Base-by-base conservation (phyloP, 2,888 invertebrate species). In the Cylloceria caligata region DNA sequence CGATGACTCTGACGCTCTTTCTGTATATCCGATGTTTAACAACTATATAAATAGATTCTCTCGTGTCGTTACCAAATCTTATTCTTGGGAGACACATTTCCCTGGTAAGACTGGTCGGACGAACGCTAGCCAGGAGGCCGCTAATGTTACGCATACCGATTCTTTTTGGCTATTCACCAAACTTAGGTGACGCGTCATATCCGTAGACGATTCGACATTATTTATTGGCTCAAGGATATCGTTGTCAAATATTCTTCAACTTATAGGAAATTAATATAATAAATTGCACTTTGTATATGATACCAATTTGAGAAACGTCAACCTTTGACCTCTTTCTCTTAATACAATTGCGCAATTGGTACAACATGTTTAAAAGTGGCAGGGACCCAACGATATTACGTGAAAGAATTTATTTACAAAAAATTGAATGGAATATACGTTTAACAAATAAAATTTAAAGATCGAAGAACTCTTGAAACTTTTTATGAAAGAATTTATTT, bases 71-170 rank as follows among this genome's bases (percentile, higher is more conserved):
- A 86, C 86, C 80, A 84, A 86, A 85, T 81, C 86, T 88, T 90
- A 90, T 89, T 90, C 84, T 89, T 89, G 88, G 88, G 85, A 88
- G 85, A 84, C 85, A 86, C 85, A 86, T 87, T 87, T 85, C 72
- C 86, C 86, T 85, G 79, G 77, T 82, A 69, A 84, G 71, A 74
- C 69, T 82, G 68, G 64, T 82, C 71, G 62, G 68, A 81, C 80
- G 62, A 65, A 24, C 16, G 60, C 36, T 57, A 71, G 60, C 71
- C 27, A 67, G 60, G 60, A 77, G 77, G 62, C 72, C 81, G 81
- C 78, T 78, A 74, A 78, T 78, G 81, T 81, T 81, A 81, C 78
- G 81, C 78, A 69, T 74, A 64, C 81, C 78, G 78, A 78, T 78
- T 81, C 55, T 64, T 36, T 42, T 75, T 82, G 82, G 82, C 78